A percentile compares a stretch with the other conserved stretches of the same genome.
phyloP scores from a whole-genome alignment of 2,888 invertebrate genomes.

The Proisotoma minuta region DNA sequence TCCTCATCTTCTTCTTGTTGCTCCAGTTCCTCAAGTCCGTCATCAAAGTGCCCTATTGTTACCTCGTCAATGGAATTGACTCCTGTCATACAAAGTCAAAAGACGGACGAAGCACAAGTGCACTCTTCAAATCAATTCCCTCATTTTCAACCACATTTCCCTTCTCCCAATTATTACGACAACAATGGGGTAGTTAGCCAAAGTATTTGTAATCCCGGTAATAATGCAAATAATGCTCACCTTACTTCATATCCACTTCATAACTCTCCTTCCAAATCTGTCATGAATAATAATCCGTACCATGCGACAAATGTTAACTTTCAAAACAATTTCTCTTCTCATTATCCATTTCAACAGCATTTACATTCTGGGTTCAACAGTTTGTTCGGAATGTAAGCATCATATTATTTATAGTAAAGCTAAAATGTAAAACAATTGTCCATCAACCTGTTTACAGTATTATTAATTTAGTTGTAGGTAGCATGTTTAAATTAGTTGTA shows the following conservation, averaged over 20 bases:
- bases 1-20: slow-evolving; percentile 22
- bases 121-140: slow-evolving; percentile 31
- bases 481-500: too few relatives aligned
- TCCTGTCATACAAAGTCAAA: slow-evolving; percentile 26
- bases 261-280: slow-evolving; percentile 15
- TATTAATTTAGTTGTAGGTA: neutral
- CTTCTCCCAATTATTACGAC: slow-evolving; percentile 4
- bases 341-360: slow-evolving; percentile 7
- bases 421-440: too few relatives aligned
- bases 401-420: too few relatives aligned
- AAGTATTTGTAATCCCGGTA: slow-evolving; percentile 22
- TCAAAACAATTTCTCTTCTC: slow-evolving; percentile 10
- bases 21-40: slow-evolving; percentile 27
- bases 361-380: slow-evolving; percentile 9
- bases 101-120: too few relatives aligned
- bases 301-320: slow-evolving; percentile 1
- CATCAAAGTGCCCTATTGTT: slow-evolving; percentile 16
- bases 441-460: neutral
- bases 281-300: slow-evolving; percentile 2
- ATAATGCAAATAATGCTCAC: slow-evolving; percentile 16
- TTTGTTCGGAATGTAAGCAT: neutral
- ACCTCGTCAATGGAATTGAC: slow-evolving; percentile 9
- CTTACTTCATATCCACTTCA: slow-evolving; percentile 28
- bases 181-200: slow-evolving; percentile 16
- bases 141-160: slow-evolving; percentile 6